Conservation (phyloP, 2,888 invertebrate species). For the Oscheius onirici region DNA sequence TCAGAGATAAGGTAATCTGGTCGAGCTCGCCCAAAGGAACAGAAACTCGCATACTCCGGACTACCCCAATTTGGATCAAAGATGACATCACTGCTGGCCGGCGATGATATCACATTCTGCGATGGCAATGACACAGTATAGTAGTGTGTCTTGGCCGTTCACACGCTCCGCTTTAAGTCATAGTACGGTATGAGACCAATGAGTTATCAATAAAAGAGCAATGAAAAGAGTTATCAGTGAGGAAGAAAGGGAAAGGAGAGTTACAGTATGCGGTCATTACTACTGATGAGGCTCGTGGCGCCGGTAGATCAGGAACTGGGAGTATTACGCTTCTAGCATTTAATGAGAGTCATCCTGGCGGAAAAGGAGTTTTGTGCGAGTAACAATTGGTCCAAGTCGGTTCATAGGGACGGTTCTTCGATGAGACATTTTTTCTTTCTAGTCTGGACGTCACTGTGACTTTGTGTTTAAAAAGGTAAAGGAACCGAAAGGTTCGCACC, state of each 20-base stretch:
- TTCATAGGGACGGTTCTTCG: too few relatives aligned
- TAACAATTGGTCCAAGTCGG: too few relatives aligned
- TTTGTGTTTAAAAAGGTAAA: too few relatives aligned
- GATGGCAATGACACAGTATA: conserved; percentile 2
- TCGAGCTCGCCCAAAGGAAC: neutral
- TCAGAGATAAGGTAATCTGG: neutral
- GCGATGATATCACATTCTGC: neutral
- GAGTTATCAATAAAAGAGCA: neutral
- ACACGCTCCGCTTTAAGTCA: neutral
- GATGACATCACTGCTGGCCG: neutral
- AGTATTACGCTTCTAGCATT: too few relatives aligned
- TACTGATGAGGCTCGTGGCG: neutral
- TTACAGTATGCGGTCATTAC: neutral
- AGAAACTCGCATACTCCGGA: neutral
- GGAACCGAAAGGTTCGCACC: too few relatives aligned
- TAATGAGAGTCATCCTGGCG: too few relatives aligned
- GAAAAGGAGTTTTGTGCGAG: too few relatives aligned
- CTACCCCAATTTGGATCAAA: neutral
- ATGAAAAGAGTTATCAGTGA: neutral
- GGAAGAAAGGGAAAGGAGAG: neutral
- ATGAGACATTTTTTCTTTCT: too few relatives aligned
- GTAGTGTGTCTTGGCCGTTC: neutral
- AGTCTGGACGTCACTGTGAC: too few relatives aligned
- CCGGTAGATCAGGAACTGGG: too few relatives aligned
- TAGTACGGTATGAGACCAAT: neutral